Evolutionary conservation across 2,888 invertebrate genomes (phyloP).

Genomic region (Campaea margaritaria): DNA sequence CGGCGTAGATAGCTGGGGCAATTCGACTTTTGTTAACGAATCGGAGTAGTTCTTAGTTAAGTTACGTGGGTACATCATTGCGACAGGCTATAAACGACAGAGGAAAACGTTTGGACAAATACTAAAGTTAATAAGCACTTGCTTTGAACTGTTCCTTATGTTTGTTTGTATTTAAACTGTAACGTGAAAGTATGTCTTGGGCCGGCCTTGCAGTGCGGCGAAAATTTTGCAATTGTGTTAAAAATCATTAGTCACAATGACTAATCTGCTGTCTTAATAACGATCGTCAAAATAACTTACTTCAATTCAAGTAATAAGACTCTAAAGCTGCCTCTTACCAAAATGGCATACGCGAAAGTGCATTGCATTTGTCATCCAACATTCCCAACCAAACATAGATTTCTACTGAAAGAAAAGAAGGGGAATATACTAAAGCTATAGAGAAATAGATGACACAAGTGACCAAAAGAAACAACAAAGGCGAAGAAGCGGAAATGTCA

Average conservation of each 20-base stretch:
- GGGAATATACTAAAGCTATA: too few relatives aligned
- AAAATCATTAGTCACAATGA: conserved; percentile 10
- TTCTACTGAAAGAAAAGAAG: too few relatives aligned
- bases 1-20: conserved; percentile 8
- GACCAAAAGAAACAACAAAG: background rate
- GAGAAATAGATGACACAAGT: too few relatives aligned
- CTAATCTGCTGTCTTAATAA: conserved; percentile 3
- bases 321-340: too few relatives aligned
- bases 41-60: background rate
- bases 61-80: conserved; percentile 2
- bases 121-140: conserved; percentile 17
- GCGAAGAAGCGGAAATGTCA: conserved; percentile 1
- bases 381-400: too few relatives aligned
- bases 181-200: conserved; percentile 17
- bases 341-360: too few relatives aligned
- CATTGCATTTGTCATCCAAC: too few relatives aligned
- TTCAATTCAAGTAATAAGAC: too few relatives aligned
- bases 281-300: background rate
- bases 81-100: conserved; percentile 5
- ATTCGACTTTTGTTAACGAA: background rate
- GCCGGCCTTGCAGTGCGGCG: conserved; percentile 8
- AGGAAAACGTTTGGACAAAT: conserved; percentile 23
- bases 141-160: conserved; percentile 7
- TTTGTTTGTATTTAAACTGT: conserved; percentile 10
- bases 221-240: conserved; percentile 8